Conservation (phyloP, 2,797 vertebrate species). For the Betta splendens region DNA sequence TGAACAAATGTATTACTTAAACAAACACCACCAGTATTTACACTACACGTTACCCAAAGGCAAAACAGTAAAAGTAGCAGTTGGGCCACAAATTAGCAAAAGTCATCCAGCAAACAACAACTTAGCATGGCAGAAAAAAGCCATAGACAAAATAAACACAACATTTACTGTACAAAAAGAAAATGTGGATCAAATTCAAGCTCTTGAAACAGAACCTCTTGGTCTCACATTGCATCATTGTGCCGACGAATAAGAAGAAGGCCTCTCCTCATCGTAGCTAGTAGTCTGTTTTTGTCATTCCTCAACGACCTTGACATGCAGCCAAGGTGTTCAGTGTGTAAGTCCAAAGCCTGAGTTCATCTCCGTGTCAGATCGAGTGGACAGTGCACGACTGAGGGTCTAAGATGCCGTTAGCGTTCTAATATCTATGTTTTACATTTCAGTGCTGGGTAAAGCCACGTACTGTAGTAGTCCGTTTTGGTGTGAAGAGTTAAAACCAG, state of each 20-base stretch:
- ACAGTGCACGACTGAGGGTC: constrained; percentile 57
- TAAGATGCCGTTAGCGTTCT: constrained; percentile 49
- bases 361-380: constrained; percentile 37
- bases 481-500: constrained; percentile 86
- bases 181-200: constrained; percentile 84
- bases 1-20: constrained; percentile 79
- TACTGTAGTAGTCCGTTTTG: constrained; percentile 54
- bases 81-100: constrained; percentile 60
- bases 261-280: constrained; percentile 58
- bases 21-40: constrained; percentile 67
- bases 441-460: constrained; percentile 65
- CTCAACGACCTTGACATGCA: constrained; percentile 47
- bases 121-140: constrained; percentile 65
- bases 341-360: constrained; percentile 70
- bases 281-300: constrained; percentile 55
- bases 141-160: constrained; percentile 61
- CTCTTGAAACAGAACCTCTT: constrained; percentile 98
- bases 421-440: constrained; percentile 55
- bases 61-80: constrained; percentile 54
- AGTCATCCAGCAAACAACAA: constrained; percentile 61
- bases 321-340: constrained; percentile 47
- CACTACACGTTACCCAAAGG: constrained; percentile 56
- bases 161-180: constrained; percentile 72
- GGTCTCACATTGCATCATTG: constrained; percentile 79
- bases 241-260: constrained; percentile 53